Evolutionary conservation across 2,797 vertebrate species (phyloP), one percentile per base, ranked within the genome.

Genomic region (Cyprinodon diabolis): DNA sequence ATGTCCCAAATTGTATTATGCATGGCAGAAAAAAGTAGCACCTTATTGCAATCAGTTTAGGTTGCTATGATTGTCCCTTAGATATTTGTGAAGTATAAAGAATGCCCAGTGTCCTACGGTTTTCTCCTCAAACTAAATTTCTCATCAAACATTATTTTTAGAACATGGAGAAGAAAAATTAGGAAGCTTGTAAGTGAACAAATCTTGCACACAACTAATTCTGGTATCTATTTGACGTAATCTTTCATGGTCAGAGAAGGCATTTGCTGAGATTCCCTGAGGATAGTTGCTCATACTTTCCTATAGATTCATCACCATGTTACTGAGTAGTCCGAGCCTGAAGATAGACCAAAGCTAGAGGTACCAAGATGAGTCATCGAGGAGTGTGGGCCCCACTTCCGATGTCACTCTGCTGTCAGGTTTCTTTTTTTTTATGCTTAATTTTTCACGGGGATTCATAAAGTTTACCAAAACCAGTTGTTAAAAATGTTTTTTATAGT

Each of bases 341-440:
- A 76, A 85, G 83, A 84, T 75, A 81, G 75, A 79, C 72, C n/a
- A 54, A 74, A 75, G 73, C 65, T 37, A 23, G 3, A 23, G 23
- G 45, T 67, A 73, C 79, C 72, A 56, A 70, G 68, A 82, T 92
- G 88, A 92, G 58, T 91, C 89, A 92, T 66, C 62, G 6, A 37
- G 7, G 13, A 73, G 47, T 79, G 55, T 78, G 23, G 60, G 60
- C 73, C 67, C 75, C 79, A 54, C 75, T 72, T 66, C 45, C 17
- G 67, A 21, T 76, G 47, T 78, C 79, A 49, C 65, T 80, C 63
- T 71, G 52, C 68, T 67, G 30, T 52, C 40, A 68, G 58, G 57
- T 74, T 43, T 43, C 7, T 43, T 43, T 43, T 65, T 65, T 65
- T 40, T 76, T 81, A 71, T 75, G 23, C 1, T 2, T 70, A 68